phyloP scores from a whole-genome alignment of 1,140 invertebrate species.

The Drosophila malerkotliana region DNA sequence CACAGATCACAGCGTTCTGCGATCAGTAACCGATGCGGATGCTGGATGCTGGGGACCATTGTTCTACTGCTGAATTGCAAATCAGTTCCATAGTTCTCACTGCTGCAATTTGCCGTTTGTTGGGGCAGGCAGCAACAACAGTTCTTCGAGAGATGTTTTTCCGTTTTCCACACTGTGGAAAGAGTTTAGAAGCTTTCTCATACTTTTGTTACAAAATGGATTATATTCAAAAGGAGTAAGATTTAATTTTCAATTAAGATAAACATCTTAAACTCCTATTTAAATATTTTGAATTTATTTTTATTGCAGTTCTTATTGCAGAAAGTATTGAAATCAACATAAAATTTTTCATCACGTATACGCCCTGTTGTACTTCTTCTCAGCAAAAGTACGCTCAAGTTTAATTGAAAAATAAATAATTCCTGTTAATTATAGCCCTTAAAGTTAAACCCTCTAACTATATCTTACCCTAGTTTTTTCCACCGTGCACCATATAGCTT shows the following conservation, averaged over 20 bases:
- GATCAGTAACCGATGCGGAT: conserved; percentile 38
- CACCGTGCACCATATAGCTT: conserved; percentile 16
- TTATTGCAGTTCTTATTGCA: too few species aligned
- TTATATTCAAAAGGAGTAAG: background rate
- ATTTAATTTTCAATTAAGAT: too few species aligned
- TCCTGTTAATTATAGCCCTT: too few species aligned
- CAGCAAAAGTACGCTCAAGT: too few species aligned
- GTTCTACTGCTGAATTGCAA: conserved; percentile 78
- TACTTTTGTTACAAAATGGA: background rate
- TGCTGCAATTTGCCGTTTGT: conserved; percentile 79
- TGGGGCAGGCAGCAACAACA: conserved; percentile 68
- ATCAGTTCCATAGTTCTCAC: conserved; percentile 68
- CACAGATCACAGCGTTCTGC: conserved; percentile 20
- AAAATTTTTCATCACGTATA: too few species aligned
- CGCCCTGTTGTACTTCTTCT: too few species aligned
- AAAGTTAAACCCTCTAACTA: background rate
- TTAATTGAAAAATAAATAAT: too few species aligned
- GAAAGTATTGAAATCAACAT: too few species aligned
- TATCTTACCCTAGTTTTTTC: background rate
- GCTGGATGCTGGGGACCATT: conserved; percentile 56
- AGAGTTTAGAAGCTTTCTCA: background rate
- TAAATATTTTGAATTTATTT: too few species aligned
- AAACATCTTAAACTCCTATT: too few species aligned
- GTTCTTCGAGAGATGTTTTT: conserved; percentile 36
- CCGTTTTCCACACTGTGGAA: conserved; percentile 32